Evolutionary conservation across 2,113 vertebrate genomes (phyloP).

Genomic region (Mohoua ochrocephala): DNA sequence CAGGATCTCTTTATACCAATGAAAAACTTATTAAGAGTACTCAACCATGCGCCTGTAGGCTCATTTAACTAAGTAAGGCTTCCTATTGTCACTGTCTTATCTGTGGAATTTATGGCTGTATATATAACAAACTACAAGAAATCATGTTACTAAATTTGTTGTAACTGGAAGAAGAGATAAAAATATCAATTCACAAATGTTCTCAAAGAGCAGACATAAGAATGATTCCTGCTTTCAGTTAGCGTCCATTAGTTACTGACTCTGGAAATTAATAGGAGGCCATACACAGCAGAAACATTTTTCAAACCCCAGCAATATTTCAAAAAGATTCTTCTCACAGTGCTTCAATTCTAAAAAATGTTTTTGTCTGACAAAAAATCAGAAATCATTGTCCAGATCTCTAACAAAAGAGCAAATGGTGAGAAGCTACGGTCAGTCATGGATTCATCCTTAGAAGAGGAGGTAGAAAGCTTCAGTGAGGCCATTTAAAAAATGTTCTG

Average conservation of each 20-base stretch:
- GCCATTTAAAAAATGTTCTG: background rate
- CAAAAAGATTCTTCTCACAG: background rate
- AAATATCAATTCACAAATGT: slow-evolving; percentile 45
- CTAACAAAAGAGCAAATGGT: background rate
- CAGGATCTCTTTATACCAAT: background rate
- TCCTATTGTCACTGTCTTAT: background rate
- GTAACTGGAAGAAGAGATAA: background rate
- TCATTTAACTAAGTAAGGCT: background rate
- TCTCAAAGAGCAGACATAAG: background rate
- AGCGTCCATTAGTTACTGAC: background rate
- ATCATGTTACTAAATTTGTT: background rate
- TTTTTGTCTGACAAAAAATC: background rate
- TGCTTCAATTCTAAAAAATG: background rate
- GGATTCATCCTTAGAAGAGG: background rate
- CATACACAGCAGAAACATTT: background rate
- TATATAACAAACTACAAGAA: slow-evolving; percentile 11
- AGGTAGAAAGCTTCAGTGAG: background rate
- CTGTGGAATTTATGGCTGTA: background rate
- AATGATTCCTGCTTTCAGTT: background rate
- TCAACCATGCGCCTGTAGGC: background rate
- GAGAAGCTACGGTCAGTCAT: background rate
- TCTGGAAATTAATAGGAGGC: background rate
- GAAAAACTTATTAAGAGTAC: background rate
- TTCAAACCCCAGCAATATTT: background rate
- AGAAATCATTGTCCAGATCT: background rate